Base-by-base conservation (phyloP, 1,140 invertebrate genomes). In the Rhopalosiphum maidis region DNA sequence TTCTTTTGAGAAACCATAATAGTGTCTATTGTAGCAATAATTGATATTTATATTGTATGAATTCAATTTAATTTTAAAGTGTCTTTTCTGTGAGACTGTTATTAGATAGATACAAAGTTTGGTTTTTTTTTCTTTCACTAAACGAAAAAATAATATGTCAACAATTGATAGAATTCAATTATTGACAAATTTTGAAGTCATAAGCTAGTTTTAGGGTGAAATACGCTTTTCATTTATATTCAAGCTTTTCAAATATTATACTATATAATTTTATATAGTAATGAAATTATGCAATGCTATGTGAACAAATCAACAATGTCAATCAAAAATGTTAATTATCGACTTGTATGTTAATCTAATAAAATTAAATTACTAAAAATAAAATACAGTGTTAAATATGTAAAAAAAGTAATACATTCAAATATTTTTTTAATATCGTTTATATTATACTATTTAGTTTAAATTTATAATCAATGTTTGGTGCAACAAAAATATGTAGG, bases 41-140 rank as follows among this genome's bases (percentile, higher is more conserved):
- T 87, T 46, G 85, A 46, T 87, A 87, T 87, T 87, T 25, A 25
- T 86, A 43, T 25, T 41, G 22, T 85, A 85, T 23, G 41, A 77
- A 77, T 83, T 83, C 83, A 25, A 11, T 41, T 85, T 85, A 85
- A 85, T 85, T 85, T 25, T 85, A 41, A 85, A 41, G 37, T 77
- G 60, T 77, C 60, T n/a, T n/a, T 77, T n/a, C 11, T 77, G 5
- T n/a, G 22, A 68, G n/a, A 77, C 60, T 77, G 60, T n/a, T 77
- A 77, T 77, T 77, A 35, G 15, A 77, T 77, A 77, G 60, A n/a
- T n/a, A 77, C 30, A 77, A 77, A 77, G 15, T 77, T 77, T 77
- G 60, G 5, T 77, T 77, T 77, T 68, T 68, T 51, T 77, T 77
- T 77, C 15, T n/a, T n/a, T 68, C 6, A 5, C 30, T 6, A 77